Evolutionary conservation across 2,797 vertebrate species (phyloP).

Genomic region (Bradypodion ventrale): DNA sequence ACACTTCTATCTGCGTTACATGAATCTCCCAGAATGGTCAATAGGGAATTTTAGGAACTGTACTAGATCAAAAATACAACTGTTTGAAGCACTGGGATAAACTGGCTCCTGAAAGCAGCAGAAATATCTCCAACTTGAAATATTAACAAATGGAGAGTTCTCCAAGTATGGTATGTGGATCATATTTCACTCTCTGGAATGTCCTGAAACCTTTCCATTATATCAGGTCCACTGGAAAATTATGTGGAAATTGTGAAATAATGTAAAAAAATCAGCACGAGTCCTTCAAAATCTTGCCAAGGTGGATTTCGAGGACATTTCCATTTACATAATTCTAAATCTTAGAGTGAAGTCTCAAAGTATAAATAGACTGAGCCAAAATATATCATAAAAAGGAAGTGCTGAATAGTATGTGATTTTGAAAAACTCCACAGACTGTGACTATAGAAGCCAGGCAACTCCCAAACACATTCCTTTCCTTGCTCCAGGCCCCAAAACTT

Average conservation of each 20-base stretch:
- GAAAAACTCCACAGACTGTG: not conserved
- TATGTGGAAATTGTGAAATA: slow-evolving; percentile 12
- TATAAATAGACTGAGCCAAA: not conserved
- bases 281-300: slow-evolving; percentile 13
- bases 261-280: slow-evolving; percentile 20
- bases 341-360: not conserved
- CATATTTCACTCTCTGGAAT: slow-evolving; percentile 40
- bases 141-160: slow-evolving; percentile 32
- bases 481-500: not conserved
- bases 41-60: no score
- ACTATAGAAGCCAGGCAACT: not conserved
- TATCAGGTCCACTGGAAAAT: slow-evolving; percentile 32
- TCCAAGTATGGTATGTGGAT: slow-evolving; percentile 32
- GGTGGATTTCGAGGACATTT: not conserved
- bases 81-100: no score
- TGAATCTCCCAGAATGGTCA: no score
- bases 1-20: no score
- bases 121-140: not conserved
- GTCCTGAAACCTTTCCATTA: slow-evolving; percentile 30
- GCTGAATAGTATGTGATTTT: not conserved
- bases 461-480: not conserved
- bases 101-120: no score
- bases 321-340: not conserved
- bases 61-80: no score
- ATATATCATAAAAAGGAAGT: not conserved